phyloP scores from a whole-genome alignment of 2,888 invertebrate genomes.

The Volucella bombylans region DNA sequence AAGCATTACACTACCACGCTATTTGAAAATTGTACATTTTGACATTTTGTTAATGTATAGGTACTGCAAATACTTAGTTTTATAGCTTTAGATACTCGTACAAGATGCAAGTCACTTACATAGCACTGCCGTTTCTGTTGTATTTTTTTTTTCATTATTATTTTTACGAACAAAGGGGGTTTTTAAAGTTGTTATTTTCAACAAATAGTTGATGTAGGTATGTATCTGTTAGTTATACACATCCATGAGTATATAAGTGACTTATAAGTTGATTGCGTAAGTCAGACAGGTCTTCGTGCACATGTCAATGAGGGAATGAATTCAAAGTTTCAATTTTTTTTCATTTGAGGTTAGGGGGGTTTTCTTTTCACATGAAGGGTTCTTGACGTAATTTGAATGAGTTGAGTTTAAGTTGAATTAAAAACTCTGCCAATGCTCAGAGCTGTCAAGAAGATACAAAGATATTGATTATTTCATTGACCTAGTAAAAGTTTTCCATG shows the following conservation, averaged over 20 bases:
- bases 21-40: slow-evolving; percentile 53
- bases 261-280: slow-evolving; percentile 45
- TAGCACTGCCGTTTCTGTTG: slow-evolving; percentile 1
- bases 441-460: too few relatives aligned
- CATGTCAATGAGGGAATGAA: not conserved
- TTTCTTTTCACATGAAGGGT: not conserved
- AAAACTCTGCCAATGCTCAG: too few relatives aligned
- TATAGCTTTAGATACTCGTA: slow-evolving; percentile 7
- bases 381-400: too few relatives aligned
- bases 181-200: slow-evolving; percentile 22
- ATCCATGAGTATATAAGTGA: slow-evolving; percentile 7
- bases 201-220: slow-evolving; percentile 32
- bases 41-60: slow-evolving; percentile 20
- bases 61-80: slow-evolving; percentile 33
- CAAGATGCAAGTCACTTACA: slow-evolving; percentile 42
- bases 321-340: not conserved
- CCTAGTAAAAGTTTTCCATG: too few relatives aligned
- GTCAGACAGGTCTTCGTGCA: not conserved
- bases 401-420: too few relatives aligned
- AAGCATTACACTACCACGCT: slow-evolving; percentile 39
- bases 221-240: not conserved
- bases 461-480: too few relatives aligned
- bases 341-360: not conserved
- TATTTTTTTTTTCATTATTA: slow-evolving; percentile 3
- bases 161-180: slow-evolving; percentile 4